phyloP scores from a whole-genome alignment of 1,140 invertebrate species.

The Myzus persicae region DNA sequence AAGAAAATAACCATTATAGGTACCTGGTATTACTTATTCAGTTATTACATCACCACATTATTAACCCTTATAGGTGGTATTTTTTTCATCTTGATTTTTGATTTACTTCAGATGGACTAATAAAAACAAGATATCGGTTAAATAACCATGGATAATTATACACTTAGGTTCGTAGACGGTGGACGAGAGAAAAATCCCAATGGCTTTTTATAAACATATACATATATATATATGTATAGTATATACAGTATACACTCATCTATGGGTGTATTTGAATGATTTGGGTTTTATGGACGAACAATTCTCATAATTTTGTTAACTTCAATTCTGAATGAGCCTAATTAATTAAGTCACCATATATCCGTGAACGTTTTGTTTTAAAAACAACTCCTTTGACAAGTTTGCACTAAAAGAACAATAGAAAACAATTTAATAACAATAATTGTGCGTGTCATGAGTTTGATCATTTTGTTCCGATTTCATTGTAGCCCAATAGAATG shows the following conservation, averaged over 20 bases:
- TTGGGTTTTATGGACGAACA: slow-evolving; percentile 45
- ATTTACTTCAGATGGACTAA: background rate
- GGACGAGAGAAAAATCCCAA: background rate
- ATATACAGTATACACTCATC: background rate
- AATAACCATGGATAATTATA: slow-evolving; percentile 52
- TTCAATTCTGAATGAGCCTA: slow-evolving; percentile 28
- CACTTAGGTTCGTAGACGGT: background rate
- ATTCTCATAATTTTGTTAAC: slow-evolving; percentile 11
- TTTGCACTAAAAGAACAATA: slow-evolving; percentile 20
- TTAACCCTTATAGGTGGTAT: background rate
- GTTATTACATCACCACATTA: background rate
- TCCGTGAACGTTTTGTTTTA: slow-evolving; percentile 35
- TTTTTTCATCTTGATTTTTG: background rate
- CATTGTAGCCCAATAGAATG: background rate
- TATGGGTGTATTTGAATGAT: background rate
- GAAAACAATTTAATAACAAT: slow-evolving; percentile 36
- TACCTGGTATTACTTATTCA: background rate
- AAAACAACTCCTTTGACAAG: background rate
- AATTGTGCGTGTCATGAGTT: slow-evolving; percentile 19
- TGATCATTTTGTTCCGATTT: slow-evolving; percentile 15
- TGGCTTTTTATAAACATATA: background rate
- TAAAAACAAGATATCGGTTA: slow-evolving; percentile 8
- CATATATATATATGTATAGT: no score
- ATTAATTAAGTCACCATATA: slow-evolving; percentile 44
- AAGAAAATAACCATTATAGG: background rate